These are phyloP conservation scores for Artemia sp. DNA, from an alignment of 2,888 invertebrate species.

Conservation along the genomic window DNA sequence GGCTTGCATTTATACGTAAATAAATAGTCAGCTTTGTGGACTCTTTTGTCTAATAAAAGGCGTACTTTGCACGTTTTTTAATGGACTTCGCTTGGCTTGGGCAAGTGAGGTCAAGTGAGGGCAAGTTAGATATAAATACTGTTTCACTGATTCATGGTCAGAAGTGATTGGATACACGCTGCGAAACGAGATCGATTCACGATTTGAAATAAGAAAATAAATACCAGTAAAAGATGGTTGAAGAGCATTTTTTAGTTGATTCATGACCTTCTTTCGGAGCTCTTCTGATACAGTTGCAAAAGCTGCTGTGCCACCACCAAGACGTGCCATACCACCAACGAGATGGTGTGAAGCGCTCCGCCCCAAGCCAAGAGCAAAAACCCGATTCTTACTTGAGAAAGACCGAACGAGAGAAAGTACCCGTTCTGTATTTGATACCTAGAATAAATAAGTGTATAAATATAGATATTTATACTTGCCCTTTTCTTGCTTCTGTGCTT, in stretches of 20 bases:
- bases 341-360: constrained; percentile 30
- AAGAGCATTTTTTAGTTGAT: constrained; percentile 27
- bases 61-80: too few species aligned
- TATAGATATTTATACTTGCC: too few species aligned
- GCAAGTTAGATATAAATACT: too few species aligned
- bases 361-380: constrained; percentile 32
- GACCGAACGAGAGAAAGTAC: constrained; percentile 28
- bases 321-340: constrained; percentile 31
- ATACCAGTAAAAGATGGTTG: constrained; percentile 27
- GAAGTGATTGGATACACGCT: not conserved
- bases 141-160: not conserved
- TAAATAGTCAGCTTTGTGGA: too few species aligned
- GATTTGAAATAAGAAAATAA: constrained; percentile 10
- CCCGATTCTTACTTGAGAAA: constrained; percentile 27
- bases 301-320: constrained; percentile 31
- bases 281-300: constrained; percentile 29
- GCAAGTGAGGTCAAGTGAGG: too few species aligned
- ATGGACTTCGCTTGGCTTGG: too few species aligned
- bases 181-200: not conserved
- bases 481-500: too few species aligned
- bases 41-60: too few species aligned
- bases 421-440: constrained; percentile 28
- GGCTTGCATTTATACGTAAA: too few species aligned
- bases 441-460: not conserved
- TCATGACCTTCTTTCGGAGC: constrained; percentile 28